phyloP scores from a whole-genome alignment of 2,888 invertebrate species.

The Dolomedes plantarius region DNA sequence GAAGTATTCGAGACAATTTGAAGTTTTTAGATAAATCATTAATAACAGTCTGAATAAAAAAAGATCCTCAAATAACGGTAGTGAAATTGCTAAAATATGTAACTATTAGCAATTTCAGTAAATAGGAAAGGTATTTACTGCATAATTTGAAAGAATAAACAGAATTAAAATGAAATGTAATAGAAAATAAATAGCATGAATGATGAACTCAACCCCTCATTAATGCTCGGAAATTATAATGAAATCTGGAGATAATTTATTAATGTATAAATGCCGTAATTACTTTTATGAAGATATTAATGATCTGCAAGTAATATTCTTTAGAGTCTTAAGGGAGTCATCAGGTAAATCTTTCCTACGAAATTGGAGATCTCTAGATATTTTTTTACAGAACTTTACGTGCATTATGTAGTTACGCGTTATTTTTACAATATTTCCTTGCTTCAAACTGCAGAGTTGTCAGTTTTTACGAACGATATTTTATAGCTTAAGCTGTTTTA shows the following conservation, averaged over 20 bases:
- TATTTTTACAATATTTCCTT: background rate
- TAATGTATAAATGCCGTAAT: conserved; percentile 13
- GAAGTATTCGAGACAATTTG: too few species aligned
- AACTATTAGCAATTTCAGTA: background rate
- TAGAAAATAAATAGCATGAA: background rate
- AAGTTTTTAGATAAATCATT: background rate
- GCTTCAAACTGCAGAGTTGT: background rate
- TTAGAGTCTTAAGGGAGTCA: conserved; percentile 3
- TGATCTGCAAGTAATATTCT: background rate
- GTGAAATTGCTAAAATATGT: background rate
- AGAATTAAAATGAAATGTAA: background rate
- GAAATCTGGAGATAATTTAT: conserved; percentile 11
- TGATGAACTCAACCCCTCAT: background rate
- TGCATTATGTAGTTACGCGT: background rate
- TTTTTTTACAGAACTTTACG: background rate
- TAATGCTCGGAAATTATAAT: background rate
- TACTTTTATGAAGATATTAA: conserved; percentile 13
- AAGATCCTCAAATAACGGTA: too few species aligned
- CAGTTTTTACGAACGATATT: background rate
- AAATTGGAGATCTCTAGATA: background rate
- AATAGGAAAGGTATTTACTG: background rate
- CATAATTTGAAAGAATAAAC: background rate
- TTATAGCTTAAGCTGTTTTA: background rate
- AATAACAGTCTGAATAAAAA: background rate
- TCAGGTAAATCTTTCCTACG: background rate